Conservation (phyloP, 2,888 invertebrate species). For the Dyspetes luteomarginatus region DNA sequence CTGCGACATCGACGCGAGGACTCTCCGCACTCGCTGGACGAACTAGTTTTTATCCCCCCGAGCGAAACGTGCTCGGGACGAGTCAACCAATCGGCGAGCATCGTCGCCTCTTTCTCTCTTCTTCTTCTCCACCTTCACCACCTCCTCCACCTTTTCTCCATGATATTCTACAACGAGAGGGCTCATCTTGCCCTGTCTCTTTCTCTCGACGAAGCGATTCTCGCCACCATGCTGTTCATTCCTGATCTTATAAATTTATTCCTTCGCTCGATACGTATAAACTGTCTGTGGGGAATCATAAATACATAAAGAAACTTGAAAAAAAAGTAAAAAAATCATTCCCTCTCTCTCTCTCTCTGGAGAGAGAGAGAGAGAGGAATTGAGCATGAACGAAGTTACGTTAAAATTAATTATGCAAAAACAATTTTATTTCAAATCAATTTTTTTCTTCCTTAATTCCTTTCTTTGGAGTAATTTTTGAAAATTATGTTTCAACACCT, state of each 20-base stretch:
- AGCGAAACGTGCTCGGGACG: slow-evolving; percentile 70
- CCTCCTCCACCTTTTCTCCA: slow-evolving; percentile 33
- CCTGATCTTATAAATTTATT: slow-evolving; percentile 58
- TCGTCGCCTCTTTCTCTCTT: slow-evolving; percentile 45
- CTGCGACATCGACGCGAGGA: slow-evolving; percentile 10
- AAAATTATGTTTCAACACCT: too few relatives aligned
- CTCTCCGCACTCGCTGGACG: slow-evolving; percentile 62
- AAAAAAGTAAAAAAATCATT: neutral
- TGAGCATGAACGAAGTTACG: neutral
- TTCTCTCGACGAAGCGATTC: slow-evolving; percentile 20
- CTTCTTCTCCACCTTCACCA: slow-evolving; percentile 44
- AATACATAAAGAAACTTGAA: slow-evolving; percentile 25
- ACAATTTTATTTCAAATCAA: too few relatives aligned
- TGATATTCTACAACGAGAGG: slow-evolving; percentile 44
- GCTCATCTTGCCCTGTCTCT: slow-evolving; percentile 27
- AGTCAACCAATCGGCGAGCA: slow-evolving; percentile 64
- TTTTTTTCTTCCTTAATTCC: too few relatives aligned
- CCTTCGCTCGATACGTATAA: slow-evolving; percentile 22
- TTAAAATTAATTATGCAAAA: too few relatives aligned
- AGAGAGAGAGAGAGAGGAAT: too few relatives aligned
- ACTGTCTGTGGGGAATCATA: slow-evolving; percentile 24
- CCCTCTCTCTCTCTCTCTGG: too few relatives aligned
- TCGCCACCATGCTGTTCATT: slow-evolving; percentile 65
- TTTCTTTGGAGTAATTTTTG: too few relatives aligned
- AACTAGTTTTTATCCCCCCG: slow-evolving; percentile 76